These are phyloP conservation scores for Acanthacorydalis orientalis DNA, from an alignment of 2,888 invertebrate species.

Conservation along the genomic window DNA sequence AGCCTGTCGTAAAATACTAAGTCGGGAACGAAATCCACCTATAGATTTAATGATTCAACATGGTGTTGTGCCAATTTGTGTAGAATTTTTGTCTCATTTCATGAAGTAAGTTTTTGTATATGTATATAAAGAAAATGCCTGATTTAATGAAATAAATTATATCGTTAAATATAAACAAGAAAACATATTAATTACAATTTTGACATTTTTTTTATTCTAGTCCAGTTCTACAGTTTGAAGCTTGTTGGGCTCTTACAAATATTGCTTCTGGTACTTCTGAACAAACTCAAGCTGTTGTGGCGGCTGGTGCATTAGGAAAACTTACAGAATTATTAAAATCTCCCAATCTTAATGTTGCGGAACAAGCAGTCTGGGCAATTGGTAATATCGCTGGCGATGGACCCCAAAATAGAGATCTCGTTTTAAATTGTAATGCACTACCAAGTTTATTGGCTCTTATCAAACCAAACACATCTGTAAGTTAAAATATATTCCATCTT, in stretches of 20 bases:
- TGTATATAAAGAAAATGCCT: not conserved
- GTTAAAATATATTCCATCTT: no score
- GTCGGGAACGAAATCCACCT: slow-evolving; percentile 79
- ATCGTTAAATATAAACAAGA: no score
- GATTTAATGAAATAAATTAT: not conserved
- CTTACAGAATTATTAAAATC: slow-evolving; percentile 59
- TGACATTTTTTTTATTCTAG: slow-evolving; percentile 26
- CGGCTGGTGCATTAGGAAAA: slow-evolving; percentile 71
- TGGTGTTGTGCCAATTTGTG: slow-evolving; percentile 70
- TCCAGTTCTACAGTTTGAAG: slow-evolving; percentile 75
- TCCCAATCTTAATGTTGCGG: slow-evolving; percentile 51
- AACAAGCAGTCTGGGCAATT: slow-evolving; percentile 95
- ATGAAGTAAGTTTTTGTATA: slow-evolving; percentile 43
- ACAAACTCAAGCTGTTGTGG: slow-evolving; percentile 77
- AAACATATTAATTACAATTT: not conserved
- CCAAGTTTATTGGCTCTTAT: slow-evolving; percentile 52
- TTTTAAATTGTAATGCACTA: slow-evolving; percentile 55
- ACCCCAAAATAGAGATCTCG: slow-evolving; percentile 60
- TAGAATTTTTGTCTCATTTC: slow-evolving; percentile 52
- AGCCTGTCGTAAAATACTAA: slow-evolving; percentile 73
- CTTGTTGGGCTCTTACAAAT: slow-evolving; percentile 95
- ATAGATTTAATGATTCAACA: slow-evolving; percentile 70
- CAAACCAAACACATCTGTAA: slow-evolving; percentile 37
- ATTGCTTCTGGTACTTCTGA: slow-evolving; percentile 88
- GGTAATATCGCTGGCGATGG: slow-evolving; percentile 95